A percentile compares a stretch with the other conserved stretches of the same genome.
Evolutionary conservation across 2,113 vertebrate species (phyloP).

Genomic region (Crypturellus undulatus): DNA sequence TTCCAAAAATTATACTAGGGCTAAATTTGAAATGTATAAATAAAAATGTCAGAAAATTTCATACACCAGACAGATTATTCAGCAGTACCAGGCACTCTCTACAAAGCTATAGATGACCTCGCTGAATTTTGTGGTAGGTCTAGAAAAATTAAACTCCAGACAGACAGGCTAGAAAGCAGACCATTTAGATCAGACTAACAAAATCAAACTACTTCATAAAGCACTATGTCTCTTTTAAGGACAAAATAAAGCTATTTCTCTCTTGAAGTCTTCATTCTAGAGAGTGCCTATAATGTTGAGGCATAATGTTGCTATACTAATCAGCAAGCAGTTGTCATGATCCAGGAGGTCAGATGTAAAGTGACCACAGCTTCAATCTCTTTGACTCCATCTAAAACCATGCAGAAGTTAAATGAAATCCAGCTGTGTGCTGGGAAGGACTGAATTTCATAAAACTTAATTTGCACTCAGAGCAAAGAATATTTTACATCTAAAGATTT

Average conservation of each 20-base stretch:
- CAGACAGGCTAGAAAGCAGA: neutral
- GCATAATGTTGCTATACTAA: neutral
- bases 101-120: conserved; percentile 38
- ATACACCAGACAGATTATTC: conserved; percentile 34
- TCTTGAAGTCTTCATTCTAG: neutral
- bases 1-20: conserved; percentile 53
- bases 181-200: neutral
- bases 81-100: neutral
- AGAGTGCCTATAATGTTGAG: neutral
- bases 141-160: conserved; percentile 48
- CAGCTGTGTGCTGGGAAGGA: conserved; percentile 27
- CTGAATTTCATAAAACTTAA: conserved; percentile 29
- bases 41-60: conserved; percentile 54
- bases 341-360: neutral
- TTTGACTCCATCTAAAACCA: neutral
- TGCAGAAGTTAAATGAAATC: conserved; percentile 1
- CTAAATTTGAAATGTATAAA: conserved; percentile 51
- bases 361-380: conserved; percentile 8
- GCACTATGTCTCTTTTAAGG: neutral
- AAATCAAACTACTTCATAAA: conserved; percentile 10
- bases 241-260: conserved; percentile 19
- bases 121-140: conserved; percentile 34
- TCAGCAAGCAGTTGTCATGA: neutral
- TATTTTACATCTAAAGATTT: conserved; percentile 15
- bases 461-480: neutral